Percentiles rank a stretch among this genome's conserved stretches.
Evolutionary conservation across 2,888 invertebrate genomes (phyloP).

Genomic region (Nemurella pictetii): DNA sequence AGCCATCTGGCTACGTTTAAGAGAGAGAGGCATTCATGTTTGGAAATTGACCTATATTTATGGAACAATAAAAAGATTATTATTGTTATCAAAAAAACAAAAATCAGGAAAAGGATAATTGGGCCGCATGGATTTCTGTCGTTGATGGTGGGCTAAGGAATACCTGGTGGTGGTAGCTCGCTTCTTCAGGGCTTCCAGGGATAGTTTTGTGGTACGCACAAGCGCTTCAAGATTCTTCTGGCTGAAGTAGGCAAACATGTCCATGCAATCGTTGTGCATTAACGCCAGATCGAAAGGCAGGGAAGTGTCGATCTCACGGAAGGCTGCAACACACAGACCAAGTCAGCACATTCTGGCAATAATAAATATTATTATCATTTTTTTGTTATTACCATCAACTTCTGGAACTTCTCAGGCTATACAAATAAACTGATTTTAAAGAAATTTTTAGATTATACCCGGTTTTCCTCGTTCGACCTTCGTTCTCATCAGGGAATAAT

Average conservation of each 20-base stretch:
- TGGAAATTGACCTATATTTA: too few relatives aligned
- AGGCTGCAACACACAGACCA: constrained; percentile 57
- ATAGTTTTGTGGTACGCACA: constrained; percentile 72
- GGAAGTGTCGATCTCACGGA: constrained; percentile 65
- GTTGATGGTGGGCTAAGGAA: neutral
- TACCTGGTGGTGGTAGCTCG: constrained; percentile 63
- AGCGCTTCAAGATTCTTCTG: constrained; percentile 73
- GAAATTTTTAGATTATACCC: neutral
- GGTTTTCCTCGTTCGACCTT: too few relatives aligned
- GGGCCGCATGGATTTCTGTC: too few relatives aligned
- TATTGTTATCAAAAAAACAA: too few relatives aligned
- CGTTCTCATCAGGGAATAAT: too few relatives aligned
- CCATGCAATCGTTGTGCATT: constrained; percentile 74
- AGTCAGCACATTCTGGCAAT: neutral
- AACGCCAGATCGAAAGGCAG: constrained; percentile 61
- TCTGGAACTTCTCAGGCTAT: too few relatives aligned
- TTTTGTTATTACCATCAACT: too few relatives aligned
- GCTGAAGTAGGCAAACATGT: constrained; percentile 79
- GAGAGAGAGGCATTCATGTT: too few relatives aligned
- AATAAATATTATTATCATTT: neutral
- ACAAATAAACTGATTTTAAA: too few relatives aligned
- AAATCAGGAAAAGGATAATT: too few relatives aligned
- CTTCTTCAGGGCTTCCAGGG: constrained; percentile 71
- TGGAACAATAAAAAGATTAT: too few relatives aligned
- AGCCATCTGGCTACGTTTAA: too few relatives aligned